Conservation (phyloP, 2,888 invertebrate genomes). For the Macaria notata region DNA sequence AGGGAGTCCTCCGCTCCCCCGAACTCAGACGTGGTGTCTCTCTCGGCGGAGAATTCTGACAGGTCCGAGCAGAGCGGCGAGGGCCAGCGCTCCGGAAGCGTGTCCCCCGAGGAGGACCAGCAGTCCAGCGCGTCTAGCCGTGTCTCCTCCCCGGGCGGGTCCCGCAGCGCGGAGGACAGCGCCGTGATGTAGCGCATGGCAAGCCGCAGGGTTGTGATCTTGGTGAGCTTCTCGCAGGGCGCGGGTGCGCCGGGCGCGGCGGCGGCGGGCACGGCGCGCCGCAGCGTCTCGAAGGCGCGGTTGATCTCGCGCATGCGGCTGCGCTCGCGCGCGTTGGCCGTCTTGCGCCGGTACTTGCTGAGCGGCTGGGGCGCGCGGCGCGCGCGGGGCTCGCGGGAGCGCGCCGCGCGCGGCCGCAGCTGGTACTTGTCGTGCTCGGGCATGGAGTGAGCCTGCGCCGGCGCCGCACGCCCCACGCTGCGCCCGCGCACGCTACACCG, state of each 20-base stretch:
- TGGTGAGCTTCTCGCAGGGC: constrained; percentile 91
- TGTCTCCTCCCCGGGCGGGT: constrained; percentile 47
- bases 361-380: constrained; percentile 88
- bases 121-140: neutral
- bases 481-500: constrained; percentile 45
- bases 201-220: constrained; percentile 92
- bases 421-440: constrained; percentile 81
- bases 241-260: constrained; percentile 76
- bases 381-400: constrained; percentile 74
- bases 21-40: constrained; percentile 75
- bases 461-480: constrained; percentile 33
- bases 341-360: constrained; percentile 94
- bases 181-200: constrained; percentile 94
- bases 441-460: constrained; percentile 62
- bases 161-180: constrained; percentile 85
- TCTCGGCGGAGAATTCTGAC: constrained; percentile 76
- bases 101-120: constrained; percentile 20
- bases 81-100: constrained; percentile 66
- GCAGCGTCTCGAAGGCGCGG: constrained; percentile 91
- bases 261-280: constrained; percentile 87
- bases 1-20: constrained; percentile 72
- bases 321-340: constrained; percentile 94
- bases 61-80: constrained; percentile 79
- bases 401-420: constrained; percentile 78
- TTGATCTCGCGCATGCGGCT: constrained; percentile 95